Base-by-base conservation (phyloP, 2,113 vertebrate species). In the Ciconia stormi region DNA sequence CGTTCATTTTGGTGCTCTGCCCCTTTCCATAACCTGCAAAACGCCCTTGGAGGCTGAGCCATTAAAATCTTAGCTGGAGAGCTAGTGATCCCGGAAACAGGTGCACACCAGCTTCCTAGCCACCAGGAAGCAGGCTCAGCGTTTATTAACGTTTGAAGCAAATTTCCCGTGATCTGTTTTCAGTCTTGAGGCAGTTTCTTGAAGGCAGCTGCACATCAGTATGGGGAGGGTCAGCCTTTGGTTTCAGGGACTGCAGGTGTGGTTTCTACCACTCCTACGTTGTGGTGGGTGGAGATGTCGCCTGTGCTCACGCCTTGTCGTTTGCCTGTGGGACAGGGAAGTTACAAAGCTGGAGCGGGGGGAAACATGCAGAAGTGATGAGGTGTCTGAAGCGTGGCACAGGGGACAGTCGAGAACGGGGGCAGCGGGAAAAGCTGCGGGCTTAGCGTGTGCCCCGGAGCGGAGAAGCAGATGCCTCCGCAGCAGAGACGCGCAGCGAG, bases 91-190 rank as follows among this genome's bases (percentile, higher is more conserved):
- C 77, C 17, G 66, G 86, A 82, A 84, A 6, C 52, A 56, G 81
- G 23, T 13, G 81, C 7, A 3, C 19, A 32, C 9, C 74, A 10
- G 25, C 36, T 72, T 55, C 86, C 77, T 2, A 13, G 22, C 12
- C 55, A 5, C 52, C 58, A 12, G 83, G 80, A 89, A 78, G 26
- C 16, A 19, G 13, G 26, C 20, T 56, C 49, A 63, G 63, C 71
- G 1, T 14, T 71, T 11, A 3, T 17, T 10, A 10, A 0, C 1
- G 7, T 0, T 9, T 11, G 29, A 56, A 61, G 13, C 58, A 2
- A 36, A 40, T 34, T 40, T 59, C 53, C 62, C 7, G 6, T 1
- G 49, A 6, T 25, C 10, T 9, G 23, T 0, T 47, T 30, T 18
- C 65, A 38, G 38, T 2, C 27, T 30, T 22, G 9, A 8, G 14